A percentile compares a stretch with the other conserved stretches of the same genome.
phyloP scores from a whole-genome alignment of 2,888 invertebrate genomes.

The Acronicta psi region DNA sequence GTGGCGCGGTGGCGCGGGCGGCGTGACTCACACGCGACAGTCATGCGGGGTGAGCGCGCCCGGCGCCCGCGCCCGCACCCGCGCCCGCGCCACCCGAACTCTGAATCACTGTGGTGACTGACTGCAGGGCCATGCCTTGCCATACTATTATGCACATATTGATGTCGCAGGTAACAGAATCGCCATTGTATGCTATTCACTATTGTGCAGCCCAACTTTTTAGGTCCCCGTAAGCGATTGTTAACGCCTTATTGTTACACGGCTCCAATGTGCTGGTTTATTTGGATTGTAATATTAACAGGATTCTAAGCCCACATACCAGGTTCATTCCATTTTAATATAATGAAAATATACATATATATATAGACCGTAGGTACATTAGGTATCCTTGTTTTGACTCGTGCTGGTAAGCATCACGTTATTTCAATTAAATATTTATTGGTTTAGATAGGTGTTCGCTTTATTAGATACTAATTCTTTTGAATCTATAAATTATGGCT shows the following conservation, averaged over 20 bases:
- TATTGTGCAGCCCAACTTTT: conserved; percentile 85
- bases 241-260: conserved; percentile 82
- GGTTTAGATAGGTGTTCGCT: conserved; percentile 31
- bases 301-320: conserved; percentile 65
- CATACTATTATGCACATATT: conserved; percentile 85
- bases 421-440: conserved; percentile 46
- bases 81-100: conserved; percentile 51
- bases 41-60: conserved; percentile 71
- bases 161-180: conserved; percentile 85
- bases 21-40: conserved; percentile 63
- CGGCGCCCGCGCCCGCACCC: too few species aligned
- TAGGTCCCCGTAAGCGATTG: conserved; percentile 81
- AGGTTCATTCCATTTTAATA: conserved; percentile 55
- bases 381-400: conserved; percentile 49
- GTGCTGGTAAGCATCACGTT: conserved; percentile 26
- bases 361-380: conserved; percentile 40
- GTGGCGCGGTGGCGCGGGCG: conserved; percentile 16
- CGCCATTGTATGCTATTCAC: conserved; percentile 85
- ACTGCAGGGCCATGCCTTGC: conserved; percentile 63
- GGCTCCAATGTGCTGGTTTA: conserved; percentile 71
- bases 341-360: too few species aligned
- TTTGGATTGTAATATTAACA: conserved; percentile 78
- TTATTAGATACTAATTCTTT: conserved; percentile 18
- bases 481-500: conserved; percentile 8
- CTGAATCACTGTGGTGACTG: conserved; percentile 69